These are phyloP conservation scores for Eristalis intricaria DNA, from an alignment of 2,888 invertebrate species.

Conservation along the genomic window DNA sequence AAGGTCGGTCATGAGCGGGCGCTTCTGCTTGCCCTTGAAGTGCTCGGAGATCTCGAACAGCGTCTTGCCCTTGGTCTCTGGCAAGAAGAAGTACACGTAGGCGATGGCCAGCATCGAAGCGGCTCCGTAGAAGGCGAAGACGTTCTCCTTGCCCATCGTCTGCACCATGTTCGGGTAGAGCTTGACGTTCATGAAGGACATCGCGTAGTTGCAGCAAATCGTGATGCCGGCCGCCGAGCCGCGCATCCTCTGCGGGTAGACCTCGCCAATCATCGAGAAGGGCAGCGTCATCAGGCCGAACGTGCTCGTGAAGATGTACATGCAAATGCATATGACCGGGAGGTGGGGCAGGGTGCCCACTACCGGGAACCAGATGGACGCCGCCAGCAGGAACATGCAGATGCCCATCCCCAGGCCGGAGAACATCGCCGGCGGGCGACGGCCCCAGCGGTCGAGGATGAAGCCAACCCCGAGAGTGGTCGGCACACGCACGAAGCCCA, in stretches of 20 bases:
- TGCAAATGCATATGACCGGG: slow-evolving; percentile 70
- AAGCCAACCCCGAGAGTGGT: slow-evolving; percentile 84
- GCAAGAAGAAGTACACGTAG: slow-evolving; percentile 83
- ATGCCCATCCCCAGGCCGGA: slow-evolving; percentile 84
- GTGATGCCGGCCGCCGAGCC: slow-evolving; percentile 85
- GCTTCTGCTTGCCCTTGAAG: slow-evolving; percentile 62
- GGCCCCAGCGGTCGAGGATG: slow-evolving; percentile 83
- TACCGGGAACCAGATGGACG: slow-evolving; percentile 79
- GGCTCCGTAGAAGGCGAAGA: slow-evolving; percentile 84
- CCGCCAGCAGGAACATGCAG: slow-evolving; percentile 83
- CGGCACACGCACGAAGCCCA: slow-evolving; percentile 84
- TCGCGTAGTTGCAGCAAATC: slow-evolving; percentile 84
- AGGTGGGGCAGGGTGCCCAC: slow-evolving; percentile 58
- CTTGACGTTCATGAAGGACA: slow-evolving; percentile 85
- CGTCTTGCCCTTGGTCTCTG: slow-evolving; percentile 86
- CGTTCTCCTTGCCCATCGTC: slow-evolving; percentile 82
- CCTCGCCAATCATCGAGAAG: slow-evolving; percentile 87
- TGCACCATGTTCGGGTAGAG: slow-evolving; percentile 84
- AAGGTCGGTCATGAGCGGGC: slow-evolving; percentile 2
- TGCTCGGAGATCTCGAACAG: slow-evolving; percentile 85
- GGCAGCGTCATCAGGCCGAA: slow-evolving; percentile 83
- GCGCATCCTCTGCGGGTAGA: slow-evolving; percentile 84
- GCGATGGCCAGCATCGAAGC: slow-evolving; percentile 83
- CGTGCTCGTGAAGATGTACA: slow-evolving; percentile 81
- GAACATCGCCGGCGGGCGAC: slow-evolving; percentile 84